Conservation (phyloP, 1,140 invertebrate species). For the Leptestheria dahalacensis region DNA sequence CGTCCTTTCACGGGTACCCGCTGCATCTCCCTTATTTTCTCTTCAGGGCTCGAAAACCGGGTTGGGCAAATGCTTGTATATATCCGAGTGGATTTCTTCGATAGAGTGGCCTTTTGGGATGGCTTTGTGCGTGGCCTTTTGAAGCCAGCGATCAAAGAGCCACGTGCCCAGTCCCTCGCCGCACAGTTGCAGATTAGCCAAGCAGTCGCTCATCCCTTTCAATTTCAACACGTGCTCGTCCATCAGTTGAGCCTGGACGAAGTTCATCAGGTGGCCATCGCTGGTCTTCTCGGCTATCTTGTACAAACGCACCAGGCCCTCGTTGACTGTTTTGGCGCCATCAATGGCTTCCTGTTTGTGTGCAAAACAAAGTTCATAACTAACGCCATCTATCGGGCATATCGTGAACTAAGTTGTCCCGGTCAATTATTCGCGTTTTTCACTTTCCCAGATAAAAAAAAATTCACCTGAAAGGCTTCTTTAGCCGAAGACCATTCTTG, state of each 20-base stretch:
- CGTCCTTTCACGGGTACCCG: neutral
- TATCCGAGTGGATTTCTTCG: neutral
- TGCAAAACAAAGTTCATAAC: neutral
- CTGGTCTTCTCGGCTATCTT: conserved; percentile 41
- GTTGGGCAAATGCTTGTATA: neutral
- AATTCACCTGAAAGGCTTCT: conserved; percentile 32
- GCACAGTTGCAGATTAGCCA: conserved; percentile 52
- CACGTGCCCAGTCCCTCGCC: conserved; percentile 55
- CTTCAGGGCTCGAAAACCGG: neutral
- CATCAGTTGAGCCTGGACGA: conserved; percentile 51
- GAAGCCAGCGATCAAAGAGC: conserved; percentile 39
- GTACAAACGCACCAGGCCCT: conserved; percentile 51
- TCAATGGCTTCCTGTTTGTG: neutral
- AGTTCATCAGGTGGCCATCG: conserved; percentile 54
- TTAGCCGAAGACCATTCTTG: conserved; percentile 44
- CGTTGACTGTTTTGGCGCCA: neutral
- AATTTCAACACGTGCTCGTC: conserved; percentile 61
- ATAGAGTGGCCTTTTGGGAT: neutral
- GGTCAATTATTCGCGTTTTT: no score
- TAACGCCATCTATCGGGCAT: neutral
- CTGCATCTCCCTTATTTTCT: neutral
- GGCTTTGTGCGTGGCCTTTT: neutral
- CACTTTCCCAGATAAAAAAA: no score
- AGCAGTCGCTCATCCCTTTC: conserved; percentile 50
- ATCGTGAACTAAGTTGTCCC: no score